Base-by-base conservation (phyloP, 2,797 vertebrate genomes). In the Sebastes elongatus region DNA sequence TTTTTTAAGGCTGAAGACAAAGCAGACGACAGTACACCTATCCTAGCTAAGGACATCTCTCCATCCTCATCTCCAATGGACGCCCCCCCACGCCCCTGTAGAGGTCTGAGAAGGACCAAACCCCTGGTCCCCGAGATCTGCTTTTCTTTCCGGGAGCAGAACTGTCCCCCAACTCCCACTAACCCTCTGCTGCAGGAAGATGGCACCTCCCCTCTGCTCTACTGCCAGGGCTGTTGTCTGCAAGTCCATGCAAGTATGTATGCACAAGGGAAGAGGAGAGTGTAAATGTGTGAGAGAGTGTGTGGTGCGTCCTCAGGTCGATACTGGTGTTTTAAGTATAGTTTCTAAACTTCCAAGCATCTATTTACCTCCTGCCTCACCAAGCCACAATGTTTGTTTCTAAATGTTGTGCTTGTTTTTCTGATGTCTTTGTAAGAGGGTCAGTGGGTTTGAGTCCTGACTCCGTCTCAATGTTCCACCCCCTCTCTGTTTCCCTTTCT, bases 71-170 rank as follows among this genome's bases (percentile, higher is more conserved):
- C 83, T 68, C 76, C 78, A 7, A 8, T 9, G 59, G 82, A 82
- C 28, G 78, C 23, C 25, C 46, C 71, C 14, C 42, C 57, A 1
- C 60, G 6, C 64, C 61, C 82, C 38, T 76, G 71, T 46, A 4
- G 30, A 84, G 76, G 69, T 30, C 66, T 89, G 55, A 93, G 71
- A 79, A 97, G 96, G 86, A 97, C 96, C 70, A 98, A 96, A 85
- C 98, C 98, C 78, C 95, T 99, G 86, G 96, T 99, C 86, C 98
- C 98, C 49, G 98, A 99, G 93, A 97, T 99, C 92, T 99, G 98
- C 93, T 99, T 99, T 88, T 97, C 97, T 71, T 98, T 97, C 91
- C 96, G 97, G 57, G 97, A 99, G 90, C 97, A 97, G 86, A 96
- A 97, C 86, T 97, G 94, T 68, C 96, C 97, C 28, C 96, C 97